These are phyloP conservation scores for Suricata suricatta DNA, from an alignment of 2,113 vertebrate species.

Conservation along the genomic window DNA sequence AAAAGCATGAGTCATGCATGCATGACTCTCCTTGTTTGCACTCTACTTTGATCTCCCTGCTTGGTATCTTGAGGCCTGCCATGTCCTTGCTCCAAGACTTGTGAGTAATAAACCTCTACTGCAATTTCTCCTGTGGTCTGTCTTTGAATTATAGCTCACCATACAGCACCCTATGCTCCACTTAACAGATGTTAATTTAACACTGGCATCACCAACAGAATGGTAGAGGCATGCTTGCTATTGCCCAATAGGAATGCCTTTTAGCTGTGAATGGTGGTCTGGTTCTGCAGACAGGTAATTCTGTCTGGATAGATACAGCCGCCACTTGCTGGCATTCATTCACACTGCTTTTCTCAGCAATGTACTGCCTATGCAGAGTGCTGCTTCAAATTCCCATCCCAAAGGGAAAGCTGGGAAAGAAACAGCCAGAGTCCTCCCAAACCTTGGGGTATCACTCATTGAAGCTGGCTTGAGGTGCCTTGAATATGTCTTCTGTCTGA, in stretches of 20 bases:
- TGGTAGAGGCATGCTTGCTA: background rate
- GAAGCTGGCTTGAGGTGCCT: background rate
- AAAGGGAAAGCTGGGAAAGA: background rate
- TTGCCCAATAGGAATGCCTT: background rate
- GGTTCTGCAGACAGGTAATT: too few species aligned
- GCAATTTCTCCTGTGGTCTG: background rate
- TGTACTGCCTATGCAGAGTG: background rate
- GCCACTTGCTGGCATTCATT: too few species aligned
- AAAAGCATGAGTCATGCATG: background rate
- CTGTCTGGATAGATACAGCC: background rate
- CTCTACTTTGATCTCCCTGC: background rate
- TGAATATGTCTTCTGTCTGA: background rate
- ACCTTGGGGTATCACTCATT: background rate
- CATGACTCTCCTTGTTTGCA: background rate
- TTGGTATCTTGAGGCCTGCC: background rate
- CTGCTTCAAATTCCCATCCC: background rate
- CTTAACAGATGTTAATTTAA: background rate
- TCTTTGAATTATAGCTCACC: background rate
- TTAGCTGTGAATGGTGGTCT: background rate
- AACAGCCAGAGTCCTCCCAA: background rate
- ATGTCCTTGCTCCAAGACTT: background rate
- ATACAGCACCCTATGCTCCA: background rate
- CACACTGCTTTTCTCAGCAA: background rate
- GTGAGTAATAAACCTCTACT: too few species aligned
- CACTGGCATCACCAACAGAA: background rate